Evolutionary conservation across 2,888 invertebrate genomes (phyloP).

Genomic region (Habrosyne pyritoides): DNA sequence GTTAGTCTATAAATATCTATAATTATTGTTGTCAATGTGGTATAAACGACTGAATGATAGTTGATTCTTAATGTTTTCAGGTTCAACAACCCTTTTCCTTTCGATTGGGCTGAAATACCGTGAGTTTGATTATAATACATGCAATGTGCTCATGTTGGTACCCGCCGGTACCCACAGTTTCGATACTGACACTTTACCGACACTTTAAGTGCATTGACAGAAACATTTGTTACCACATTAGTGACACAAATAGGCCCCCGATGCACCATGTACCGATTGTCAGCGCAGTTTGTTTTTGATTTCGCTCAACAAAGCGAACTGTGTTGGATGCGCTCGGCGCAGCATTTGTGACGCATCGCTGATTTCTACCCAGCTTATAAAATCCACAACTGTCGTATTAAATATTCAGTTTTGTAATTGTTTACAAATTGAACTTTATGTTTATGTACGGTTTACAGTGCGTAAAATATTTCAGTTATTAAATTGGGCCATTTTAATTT

Average conservation of each 20-base stretch:
- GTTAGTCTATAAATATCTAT: too few species aligned
- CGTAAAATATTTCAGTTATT: too few species aligned
- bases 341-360: conserved; percentile 65
- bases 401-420: conserved; percentile 16
- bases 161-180: neutral
- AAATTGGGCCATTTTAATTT: too few species aligned
- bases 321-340: conserved; percentile 49
- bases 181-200: conserved; percentile 6
- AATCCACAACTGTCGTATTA: conserved; percentile 22
- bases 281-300: conserved; percentile 66
- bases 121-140: too few species aligned
- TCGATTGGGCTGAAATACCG: too few species aligned
- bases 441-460: conserved; percentile 9
- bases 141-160: too few species aligned
- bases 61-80: too few species aligned
- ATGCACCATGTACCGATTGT: conserved; percentile 47
- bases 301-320: conserved; percentile 64
- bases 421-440: neutral
- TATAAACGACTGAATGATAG: too few species aligned
- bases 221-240: conserved; percentile 21
- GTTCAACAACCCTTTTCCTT: too few species aligned
- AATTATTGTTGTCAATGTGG: too few species aligned
- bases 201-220: conserved; percentile 11
- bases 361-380: conserved; percentile 39
- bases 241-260: conserved; percentile 22